phyloP scores from a whole-genome alignment of 2,888 invertebrate genomes.

The Leptogaster cylindrica region DNA sequence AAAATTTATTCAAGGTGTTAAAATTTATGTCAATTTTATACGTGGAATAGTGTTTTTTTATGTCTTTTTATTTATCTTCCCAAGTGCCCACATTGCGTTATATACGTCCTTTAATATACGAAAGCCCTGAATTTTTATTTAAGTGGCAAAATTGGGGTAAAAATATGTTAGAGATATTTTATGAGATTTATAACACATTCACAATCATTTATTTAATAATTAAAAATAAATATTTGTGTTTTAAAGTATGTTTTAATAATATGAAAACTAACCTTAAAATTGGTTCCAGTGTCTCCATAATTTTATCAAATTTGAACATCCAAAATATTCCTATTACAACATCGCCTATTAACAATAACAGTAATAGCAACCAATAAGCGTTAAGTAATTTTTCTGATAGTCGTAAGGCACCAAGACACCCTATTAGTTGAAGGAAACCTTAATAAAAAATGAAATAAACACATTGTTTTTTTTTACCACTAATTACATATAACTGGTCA shows the following conservation, averaged over 20 bases:
- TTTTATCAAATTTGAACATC: conserved; percentile 79
- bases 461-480: not conserved
- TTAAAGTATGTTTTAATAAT: no score
- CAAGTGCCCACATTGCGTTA: no score
- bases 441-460: conserved; percentile 12
- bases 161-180: no score
- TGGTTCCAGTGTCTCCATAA: conserved; percentile 77
- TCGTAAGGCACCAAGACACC: conserved; percentile 80
- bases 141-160: no score
- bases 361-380: conserved; percentile 81
- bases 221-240: not conserved
- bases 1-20: no score
- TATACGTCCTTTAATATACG: no score
- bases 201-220: not conserved
- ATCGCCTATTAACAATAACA: conserved; percentile 82
- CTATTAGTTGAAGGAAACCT: conserved; percentile 74
- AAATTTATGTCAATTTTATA: no score
- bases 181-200: no score
- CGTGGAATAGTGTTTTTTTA: no score
- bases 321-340: conserved; percentile 83
- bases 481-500: not conserved
- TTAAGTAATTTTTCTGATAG: conserved; percentile 82
- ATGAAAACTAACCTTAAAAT: conserved; percentile 64
- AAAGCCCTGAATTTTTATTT: no score
- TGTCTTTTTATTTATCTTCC: no score